Evolutionary conservation across 2,113 vertebrate genomes (phyloP), one percentile per base, ranked within the genome.

Genomic region (Macroglossus sobrinus): DNA sequence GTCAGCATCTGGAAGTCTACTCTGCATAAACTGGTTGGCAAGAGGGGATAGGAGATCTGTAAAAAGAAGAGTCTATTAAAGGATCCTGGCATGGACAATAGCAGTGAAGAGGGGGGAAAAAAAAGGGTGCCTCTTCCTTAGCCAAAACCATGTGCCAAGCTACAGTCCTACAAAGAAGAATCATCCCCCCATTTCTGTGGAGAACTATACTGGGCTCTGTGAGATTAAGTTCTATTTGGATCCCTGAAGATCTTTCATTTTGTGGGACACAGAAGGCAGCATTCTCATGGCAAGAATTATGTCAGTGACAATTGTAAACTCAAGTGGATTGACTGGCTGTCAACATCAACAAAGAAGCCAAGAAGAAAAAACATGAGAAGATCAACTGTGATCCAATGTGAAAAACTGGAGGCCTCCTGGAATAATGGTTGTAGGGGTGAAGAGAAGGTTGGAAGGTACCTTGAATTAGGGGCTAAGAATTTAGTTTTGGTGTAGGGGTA

Each of bases 31-130:
- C 7, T 59, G 6, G 28, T 50, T 40, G 75, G 7, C 21, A 55
- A 30, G 11, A 74, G 30, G 15, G 7, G 4, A 28, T 74, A 24
- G 0, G 2, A 6, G 2, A 9, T 1, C 40, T n/a, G 0, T 55
- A 33, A 43, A 5, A 26, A 71, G 30, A 69, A 66, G 28, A 45
- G 2, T 35, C 22, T 33, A 2, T 14, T 19, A 50, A 1, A 38
- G 12, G 35, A 18, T 38, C 18, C 59, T 61, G 57, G 33, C 1
- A 6, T 8, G 40, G 12, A 22, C 63, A 26, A 50, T 0, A 40
- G 33, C 38, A 40, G 12, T 1, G 6, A 66, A 5, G 21, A 72
- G 10, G n/a, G 2, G 1, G 30, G 40, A 33, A 9, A 45, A 45
- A 69, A 57, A 75, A 6, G 21, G 1, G 0, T 21, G 0, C n/a